phyloP scores from a whole-genome alignment of 2,888 invertebrate species.

The Epirrhoe tristata region DNA sequence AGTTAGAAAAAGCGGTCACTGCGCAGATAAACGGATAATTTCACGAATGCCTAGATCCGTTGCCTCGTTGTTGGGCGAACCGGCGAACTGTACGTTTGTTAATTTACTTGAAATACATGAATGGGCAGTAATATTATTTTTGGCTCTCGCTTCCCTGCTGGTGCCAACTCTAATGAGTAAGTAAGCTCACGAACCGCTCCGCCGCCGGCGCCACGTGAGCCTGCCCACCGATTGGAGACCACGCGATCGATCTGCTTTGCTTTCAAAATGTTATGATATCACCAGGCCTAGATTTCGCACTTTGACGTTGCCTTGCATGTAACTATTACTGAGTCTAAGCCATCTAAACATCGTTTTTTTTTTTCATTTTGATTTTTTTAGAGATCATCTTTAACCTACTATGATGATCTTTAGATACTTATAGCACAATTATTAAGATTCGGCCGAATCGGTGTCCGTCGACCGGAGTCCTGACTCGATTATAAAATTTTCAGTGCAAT shows the following conservation, averaged over 20 bases:
- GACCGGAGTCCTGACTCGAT: constrained; percentile 31
- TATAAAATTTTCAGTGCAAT: constrained; percentile 34
- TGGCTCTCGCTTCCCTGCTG: constrained; percentile 6
- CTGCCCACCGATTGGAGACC: not conserved
- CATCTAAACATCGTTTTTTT: no score
- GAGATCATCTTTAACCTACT: no score
- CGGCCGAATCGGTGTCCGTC: not conserved
- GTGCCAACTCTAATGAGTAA: constrained; percentile 30
- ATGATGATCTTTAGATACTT: no score
- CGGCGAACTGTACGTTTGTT: no score
- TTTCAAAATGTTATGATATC: not conserved
- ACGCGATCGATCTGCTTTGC: not conserved
- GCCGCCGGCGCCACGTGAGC: not conserved
- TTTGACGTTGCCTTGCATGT: no score
- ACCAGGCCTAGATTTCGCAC: no score
- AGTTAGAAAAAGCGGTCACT: no score
- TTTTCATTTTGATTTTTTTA: no score
- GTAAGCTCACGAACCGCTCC: constrained; percentile 8
- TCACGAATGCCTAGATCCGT: no score
- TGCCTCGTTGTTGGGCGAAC: no score
- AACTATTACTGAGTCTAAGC: no score
- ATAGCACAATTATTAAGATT: not conserved
- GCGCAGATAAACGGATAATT: no score
- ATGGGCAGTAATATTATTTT: constrained; percentile 15
- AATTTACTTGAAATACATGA: not conserved